phyloP scores from a whole-genome alignment of 35 echinoderm and acorn worm genomes.

The Chiridota heheva region DNA sequence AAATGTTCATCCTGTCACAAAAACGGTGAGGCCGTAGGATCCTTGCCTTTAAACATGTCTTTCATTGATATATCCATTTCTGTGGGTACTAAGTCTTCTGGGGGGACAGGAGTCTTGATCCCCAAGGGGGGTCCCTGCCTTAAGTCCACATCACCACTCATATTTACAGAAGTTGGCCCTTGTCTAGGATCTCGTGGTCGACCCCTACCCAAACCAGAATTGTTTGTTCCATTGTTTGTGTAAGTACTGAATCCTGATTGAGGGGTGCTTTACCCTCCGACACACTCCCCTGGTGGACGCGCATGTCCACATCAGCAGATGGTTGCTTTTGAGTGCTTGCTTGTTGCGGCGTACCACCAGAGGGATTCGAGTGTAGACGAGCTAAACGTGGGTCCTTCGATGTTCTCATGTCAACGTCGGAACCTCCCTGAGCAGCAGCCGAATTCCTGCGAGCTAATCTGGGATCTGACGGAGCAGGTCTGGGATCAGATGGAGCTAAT shows the following conservation, averaged over 20 bases:
- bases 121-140: not conserved
- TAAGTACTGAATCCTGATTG: conserved; percentile 22
- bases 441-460: conserved; percentile 21
- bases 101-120: conserved; percentile 24
- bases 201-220: conserved; percentile 1
- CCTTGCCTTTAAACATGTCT: conserved; percentile 87
- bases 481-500: not conserved
- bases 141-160: conserved; percentile 23
- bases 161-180: not conserved
- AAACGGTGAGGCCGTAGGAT: conserved; percentile 84
- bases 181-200: conserved; percentile 24
- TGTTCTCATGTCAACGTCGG: conserved; percentile 23
- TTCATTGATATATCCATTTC: conserved; percentile 67
- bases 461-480: conserved; percentile 14
- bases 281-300: conserved; percentile 21
- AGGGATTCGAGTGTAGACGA: conserved; percentile 18
- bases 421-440: not conserved
- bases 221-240: not conserved
- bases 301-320: conserved; percentile 67
- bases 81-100: conserved; percentile 31
- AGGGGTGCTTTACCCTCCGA: conserved; percentile 45
- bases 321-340: conserved; percentile 45
- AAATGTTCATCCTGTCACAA: conserved; percentile 19
- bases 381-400: not conserved
- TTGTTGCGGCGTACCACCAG: not conserved